A percentile compares a stretch with the other conserved stretches of the same genome.
Conservation (phyloP, 2,797 vertebrate species). For the Sparus aurata region DNA sequence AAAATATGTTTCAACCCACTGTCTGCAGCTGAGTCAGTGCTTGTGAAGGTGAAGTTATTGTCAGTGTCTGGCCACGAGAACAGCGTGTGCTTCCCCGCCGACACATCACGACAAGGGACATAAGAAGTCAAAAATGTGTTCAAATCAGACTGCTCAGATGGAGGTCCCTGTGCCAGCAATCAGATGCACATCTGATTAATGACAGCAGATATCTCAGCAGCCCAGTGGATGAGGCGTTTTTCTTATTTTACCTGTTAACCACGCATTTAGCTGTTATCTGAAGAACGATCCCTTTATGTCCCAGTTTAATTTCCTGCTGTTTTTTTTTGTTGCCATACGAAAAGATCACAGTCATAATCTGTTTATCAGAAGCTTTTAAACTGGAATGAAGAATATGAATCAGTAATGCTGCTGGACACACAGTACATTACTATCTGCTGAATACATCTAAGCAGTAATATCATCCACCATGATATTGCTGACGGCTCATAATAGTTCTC, state of each 20-base stretch:
- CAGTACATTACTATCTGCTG: neutral
- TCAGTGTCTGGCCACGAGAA: conserved; percentile 5
- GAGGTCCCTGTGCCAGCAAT: neutral
- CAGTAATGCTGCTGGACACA: no score
- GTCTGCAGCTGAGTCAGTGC: conserved; percentile 23
- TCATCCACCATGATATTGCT: neutral
- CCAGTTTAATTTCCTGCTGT: neutral
- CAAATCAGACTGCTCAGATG: neutral
- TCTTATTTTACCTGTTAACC: neutral
- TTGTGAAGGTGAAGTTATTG: conserved; percentile 31
- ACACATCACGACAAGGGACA: neutral
- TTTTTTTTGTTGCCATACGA: neutral
- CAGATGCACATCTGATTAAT: neutral
- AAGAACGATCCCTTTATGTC: neutral
- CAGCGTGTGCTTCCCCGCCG: neutral
- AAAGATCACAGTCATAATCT: neutral
- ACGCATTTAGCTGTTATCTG: neutral
- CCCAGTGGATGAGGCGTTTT: neutral
- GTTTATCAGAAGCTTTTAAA: neutral
- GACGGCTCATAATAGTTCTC: neutral
- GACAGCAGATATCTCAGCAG: neutral
- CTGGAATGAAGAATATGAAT: neutral
- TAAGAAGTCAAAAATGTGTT: neutral
- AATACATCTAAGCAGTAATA: neutral
- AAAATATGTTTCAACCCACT: conserved; percentile 6